These are phyloP conservation scores for Brenthis ino DNA, from an alignment of 2,888 invertebrate genomes.

Conservation along the genomic window DNA sequence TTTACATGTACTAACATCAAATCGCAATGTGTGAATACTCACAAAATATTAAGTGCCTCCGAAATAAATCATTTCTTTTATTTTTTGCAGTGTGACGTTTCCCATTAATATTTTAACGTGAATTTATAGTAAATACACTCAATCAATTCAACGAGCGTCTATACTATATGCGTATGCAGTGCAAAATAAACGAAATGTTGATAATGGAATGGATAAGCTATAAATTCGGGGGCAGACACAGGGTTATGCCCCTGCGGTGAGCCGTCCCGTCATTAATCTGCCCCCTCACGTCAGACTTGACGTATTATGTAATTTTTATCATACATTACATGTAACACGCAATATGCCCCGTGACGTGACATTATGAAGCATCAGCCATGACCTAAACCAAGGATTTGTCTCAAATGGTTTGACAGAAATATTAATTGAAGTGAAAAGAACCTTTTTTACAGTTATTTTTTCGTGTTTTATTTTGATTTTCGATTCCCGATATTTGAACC, in stretches of 20 bases:
- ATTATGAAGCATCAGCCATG: constrained; percentile 28
- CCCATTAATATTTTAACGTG: constrained; percentile 20
- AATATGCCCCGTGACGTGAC: constrained; percentile 37
- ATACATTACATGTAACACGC: constrained; percentile 45
- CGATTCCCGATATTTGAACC: too few relatives aligned
- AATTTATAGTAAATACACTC: constrained; percentile 27
- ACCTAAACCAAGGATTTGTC: constrained; percentile 32
- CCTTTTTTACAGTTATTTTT: not conserved
- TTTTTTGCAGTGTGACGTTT: constrained; percentile 14
- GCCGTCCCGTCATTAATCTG: constrained; percentile 69
- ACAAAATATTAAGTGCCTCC: not conserved
- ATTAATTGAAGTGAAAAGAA: not conserved
- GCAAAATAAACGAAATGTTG: constrained; percentile 54
- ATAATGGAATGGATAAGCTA: constrained; percentile 66
- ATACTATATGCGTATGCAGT: constrained; percentile 28
- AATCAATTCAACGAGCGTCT: constrained; percentile 33
- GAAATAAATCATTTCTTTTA: constrained; percentile 4
- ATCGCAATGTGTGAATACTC: not conserved
- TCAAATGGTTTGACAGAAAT: not conserved
- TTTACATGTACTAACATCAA: not conserved
- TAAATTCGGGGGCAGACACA: constrained; percentile 62
- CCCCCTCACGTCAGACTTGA: constrained; percentile 57
- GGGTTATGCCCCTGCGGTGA: constrained; percentile 53
- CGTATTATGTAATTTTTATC: constrained; percentile 69
- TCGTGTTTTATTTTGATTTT: not conserved